Conservation (phyloP, 2,113 vertebrate genomes). For the Bos javanicus region DNA sequence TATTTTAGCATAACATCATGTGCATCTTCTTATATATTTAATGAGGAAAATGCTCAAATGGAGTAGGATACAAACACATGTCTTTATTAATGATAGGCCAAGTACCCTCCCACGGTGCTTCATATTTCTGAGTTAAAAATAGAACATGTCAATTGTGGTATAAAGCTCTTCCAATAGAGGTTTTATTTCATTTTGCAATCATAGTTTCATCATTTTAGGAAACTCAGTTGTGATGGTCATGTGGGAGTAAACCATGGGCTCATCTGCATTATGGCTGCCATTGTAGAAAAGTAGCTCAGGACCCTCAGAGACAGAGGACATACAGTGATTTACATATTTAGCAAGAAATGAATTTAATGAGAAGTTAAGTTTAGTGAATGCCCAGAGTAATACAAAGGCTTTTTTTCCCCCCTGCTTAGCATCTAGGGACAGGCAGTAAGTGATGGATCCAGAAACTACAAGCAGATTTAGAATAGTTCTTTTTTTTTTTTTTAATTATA, state of each 20-base stretch:
- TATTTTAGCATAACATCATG: background rate
- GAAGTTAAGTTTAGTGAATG: background rate
- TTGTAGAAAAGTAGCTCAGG: background rate
- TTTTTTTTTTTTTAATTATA: background rate
- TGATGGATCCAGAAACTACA: background rate
- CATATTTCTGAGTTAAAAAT: background rate
- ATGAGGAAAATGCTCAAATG: background rate
- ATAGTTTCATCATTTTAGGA: background rate
- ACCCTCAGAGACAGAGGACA: background rate
- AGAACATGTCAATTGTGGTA: background rate
- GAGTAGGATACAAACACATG: background rate
- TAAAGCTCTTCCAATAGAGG: background rate
- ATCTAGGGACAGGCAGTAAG: background rate
- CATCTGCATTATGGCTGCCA: rapidly evolving
- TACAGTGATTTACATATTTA: background rate
- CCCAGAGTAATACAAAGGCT: background rate
- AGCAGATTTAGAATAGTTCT: background rate
- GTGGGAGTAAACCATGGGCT: background rate
- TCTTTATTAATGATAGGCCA: conserved; percentile 1
- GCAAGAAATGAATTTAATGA: background rate
- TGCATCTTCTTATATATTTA: background rate
- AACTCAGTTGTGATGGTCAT: background rate
- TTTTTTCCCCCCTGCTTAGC: background rate
- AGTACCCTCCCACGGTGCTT: background rate
- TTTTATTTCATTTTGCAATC: background rate